These are phyloP conservation scores for Drosophila nr. medialis DNA, from an alignment of 2,888 invertebrate species.

Conservation along the genomic window DNA sequence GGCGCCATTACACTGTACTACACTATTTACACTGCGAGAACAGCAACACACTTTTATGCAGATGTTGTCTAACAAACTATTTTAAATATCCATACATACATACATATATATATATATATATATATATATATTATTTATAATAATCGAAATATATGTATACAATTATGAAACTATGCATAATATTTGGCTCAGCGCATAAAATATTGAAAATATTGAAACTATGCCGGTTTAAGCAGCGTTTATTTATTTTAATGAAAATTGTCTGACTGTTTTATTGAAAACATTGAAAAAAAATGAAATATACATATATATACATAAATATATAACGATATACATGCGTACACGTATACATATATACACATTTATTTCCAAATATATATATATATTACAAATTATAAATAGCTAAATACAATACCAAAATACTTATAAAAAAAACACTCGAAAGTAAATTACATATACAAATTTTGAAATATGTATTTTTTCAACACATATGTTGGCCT, in stretches of 20 bases:
- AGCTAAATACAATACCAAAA: slow-evolving; percentile 43
- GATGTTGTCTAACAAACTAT: slow-evolving; percentile 43
- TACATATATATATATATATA: slow-evolving; percentile 30
- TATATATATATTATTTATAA: slow-evolving; percentile 28
- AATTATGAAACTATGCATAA: slow-evolving; percentile 38
- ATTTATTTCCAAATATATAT: slow-evolving; percentile 53
- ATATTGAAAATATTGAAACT: slow-evolving; percentile 71
- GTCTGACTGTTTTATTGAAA: slow-evolving; percentile 63
- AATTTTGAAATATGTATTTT: slow-evolving; percentile 62
- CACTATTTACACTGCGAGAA: slow-evolving; percentile 46
- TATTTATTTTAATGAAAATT: slow-evolving; percentile 71
- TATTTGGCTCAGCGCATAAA: slow-evolving; percentile 81
- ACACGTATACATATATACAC: slow-evolving; percentile 64
- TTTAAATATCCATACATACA: slow-evolving; percentile 46
- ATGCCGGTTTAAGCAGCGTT: slow-evolving; percentile 54
- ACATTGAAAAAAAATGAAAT: slow-evolving; percentile 43
- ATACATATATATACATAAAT: slow-evolving; percentile 50
- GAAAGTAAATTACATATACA: slow-evolving; percentile 41
- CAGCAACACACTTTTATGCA: slow-evolving; percentile 44
- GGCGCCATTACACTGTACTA: slow-evolving; percentile 51
- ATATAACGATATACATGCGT: slow-evolving; percentile 59
- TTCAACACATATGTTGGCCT: slow-evolving; percentile 41
- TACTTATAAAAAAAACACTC: too few relatives aligned
- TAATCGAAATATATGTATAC: slow-evolving; percentile 44
- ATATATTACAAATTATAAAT: slow-evolving; percentile 52